A percentile compares a stretch with the other conserved stretches of the same genome.
Evolutionary conservation across 1,140 invertebrate species (phyloP).

Genomic region (Caenorhabditis remanei): DNA sequence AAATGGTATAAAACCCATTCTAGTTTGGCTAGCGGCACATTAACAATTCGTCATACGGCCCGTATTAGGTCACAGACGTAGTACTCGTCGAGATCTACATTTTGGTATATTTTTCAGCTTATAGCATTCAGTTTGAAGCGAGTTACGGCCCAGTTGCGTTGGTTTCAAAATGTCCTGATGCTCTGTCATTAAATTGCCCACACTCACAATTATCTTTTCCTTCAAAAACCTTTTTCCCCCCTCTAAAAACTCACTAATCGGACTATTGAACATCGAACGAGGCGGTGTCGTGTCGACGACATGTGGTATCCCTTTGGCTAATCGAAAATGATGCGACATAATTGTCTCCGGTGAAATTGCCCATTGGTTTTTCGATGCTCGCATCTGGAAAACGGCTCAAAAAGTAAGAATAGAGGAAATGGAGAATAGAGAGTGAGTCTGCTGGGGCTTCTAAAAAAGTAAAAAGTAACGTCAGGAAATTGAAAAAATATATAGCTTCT

Average conservation of each 20-base stretch:
- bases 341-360: constrained; percentile 54
- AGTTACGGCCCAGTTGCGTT: too few species aligned
- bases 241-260: constrained; percentile 53
- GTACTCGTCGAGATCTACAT: too few species aligned
- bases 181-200: too few species aligned
- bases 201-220: too few species aligned
- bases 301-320: constrained; percentile 30
- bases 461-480: background rate
- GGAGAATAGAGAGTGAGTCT: background rate
- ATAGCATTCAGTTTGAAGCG: too few species aligned
- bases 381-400: constrained; percentile 25
- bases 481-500: background rate
- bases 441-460: background rate
- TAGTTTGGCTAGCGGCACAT: too few species aligned
- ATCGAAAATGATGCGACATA: constrained; percentile 52
- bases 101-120: too few species aligned
- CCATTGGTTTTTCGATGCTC: constrained; percentile 54
- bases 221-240: too few species aligned
- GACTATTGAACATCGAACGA: constrained; percentile 57
- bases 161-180: too few species aligned
- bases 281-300: constrained; percentile 43
- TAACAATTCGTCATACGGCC: too few species aligned
- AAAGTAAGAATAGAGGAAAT: background rate
- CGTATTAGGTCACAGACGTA: too few species aligned
- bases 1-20: too few species aligned